Base-by-base conservation (phyloP, 2,888 invertebrate species). In the Trichogramma dendrolimi region DNA sequence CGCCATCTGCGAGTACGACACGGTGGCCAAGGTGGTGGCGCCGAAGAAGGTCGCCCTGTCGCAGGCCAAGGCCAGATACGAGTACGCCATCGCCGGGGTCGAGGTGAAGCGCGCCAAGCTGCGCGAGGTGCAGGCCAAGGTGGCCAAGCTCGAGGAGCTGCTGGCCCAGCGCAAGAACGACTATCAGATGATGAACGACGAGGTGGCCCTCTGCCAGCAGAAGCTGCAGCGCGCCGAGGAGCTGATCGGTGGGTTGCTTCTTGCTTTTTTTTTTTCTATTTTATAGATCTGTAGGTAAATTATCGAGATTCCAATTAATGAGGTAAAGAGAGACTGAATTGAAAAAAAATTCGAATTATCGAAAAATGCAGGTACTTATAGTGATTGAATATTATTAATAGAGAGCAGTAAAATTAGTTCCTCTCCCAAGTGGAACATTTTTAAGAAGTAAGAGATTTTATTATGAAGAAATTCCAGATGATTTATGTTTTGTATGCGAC, bases 1-100 rank as follows among this genome's bases (percentile, higher is more conserved):
- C 67, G 97, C 97, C 0, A 87, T 98, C 77, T 91, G 94, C 3
- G 92, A 95, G 72, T 98, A 97, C 77, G 96, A 96, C 78, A 89
- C 89, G 70, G 95, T 96, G 1, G 94, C 94, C 0, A 92, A 91
- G 79, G 86, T 92, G 11, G 91, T 95, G 27, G 96, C 94, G 0
- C 98, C 98, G 0, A 98, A 97, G 81, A 94, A 93, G 78, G 84
- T 89, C 66, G 91, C 94, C 1, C 80, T 98, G 65, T 90, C 90
- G 0, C 87, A 87, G 64, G 96, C 96, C 0, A 93, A 96, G 73
- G 86, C 86, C 0, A 87, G 90, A 42, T 91, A 92, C 75, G 84
- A 86, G 66, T 82, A 82, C 57, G 88, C 87, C 0, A 87, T 93
- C 89, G 85, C 86, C 3, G 88, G 90, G 11, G 80, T 96, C 53